These are phyloP conservation scores for Cydia splendana DNA, from an alignment of 1,140 invertebrate species.

Conservation along the genomic window DNA sequence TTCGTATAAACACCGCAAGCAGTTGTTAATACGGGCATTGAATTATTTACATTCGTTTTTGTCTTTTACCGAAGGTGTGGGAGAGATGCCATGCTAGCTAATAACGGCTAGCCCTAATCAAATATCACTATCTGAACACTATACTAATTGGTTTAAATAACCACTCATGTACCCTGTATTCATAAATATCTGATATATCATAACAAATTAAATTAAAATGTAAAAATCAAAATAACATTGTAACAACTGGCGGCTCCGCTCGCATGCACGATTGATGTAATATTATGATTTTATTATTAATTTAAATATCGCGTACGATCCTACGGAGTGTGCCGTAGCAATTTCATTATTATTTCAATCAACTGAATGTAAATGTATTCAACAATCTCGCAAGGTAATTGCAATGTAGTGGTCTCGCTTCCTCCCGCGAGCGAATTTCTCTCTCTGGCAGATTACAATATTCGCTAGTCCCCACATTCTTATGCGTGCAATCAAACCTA, in stretches of 20 bases:
- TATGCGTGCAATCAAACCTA: conserved; percentile 77
- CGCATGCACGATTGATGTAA: conserved; percentile 71
- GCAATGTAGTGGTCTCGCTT: conserved; percentile 63
- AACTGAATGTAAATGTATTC: conserved; percentile 79
- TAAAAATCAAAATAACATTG: conserved; percentile 67
- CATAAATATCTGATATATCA: conserved; percentile 54
- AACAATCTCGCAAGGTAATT: conserved; percentile 79
- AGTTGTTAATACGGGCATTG: too few species aligned
- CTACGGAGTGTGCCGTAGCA: conserved; percentile 72
- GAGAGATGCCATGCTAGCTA: neutral
- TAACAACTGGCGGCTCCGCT: conserved; percentile 58
- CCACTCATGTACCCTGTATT: neutral
- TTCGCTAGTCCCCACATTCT: conserved; percentile 67
- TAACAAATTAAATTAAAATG: conserved; percentile 45
- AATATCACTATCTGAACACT: neutral
- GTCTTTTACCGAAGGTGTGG: neutral
- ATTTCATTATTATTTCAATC: conserved; percentile 80
- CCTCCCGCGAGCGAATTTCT: conserved; percentile 42
- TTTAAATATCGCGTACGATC: conserved; percentile 75
- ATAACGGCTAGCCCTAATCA: neutral
- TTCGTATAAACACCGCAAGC: too few species aligned
- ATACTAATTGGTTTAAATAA: neutral
- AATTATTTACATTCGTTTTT: neutral
- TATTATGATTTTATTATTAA: conserved; percentile 79
- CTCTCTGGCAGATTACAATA: conserved; percentile 46